A percentile compares a stretch with the other conserved stretches of the same genome.
Evolutionary conservation across 2,797 vertebrate genomes (phyloP).

Genomic region (Enteromius anoplus): DNA sequence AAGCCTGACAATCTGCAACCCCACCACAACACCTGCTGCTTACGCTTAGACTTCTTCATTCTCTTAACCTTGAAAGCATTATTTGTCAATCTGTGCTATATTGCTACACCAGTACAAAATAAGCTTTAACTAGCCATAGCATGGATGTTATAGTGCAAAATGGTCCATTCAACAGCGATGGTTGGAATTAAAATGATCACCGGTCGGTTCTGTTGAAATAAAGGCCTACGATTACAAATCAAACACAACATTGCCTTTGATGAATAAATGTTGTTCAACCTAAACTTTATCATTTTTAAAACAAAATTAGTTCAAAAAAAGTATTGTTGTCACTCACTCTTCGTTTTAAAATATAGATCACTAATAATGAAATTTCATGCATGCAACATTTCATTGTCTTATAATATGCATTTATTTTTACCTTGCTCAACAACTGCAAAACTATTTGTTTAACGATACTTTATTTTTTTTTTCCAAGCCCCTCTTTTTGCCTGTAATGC

Average conservation of each 20-base stretch:
- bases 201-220: not conserved
- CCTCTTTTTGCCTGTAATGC: no score
- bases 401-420: no score
- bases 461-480: no score
- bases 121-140: not conserved
- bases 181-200: not conserved
- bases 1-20: not conserved
- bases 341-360: not conserved
- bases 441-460: no score
- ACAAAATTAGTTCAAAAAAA: not conserved
- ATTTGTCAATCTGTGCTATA: not conserved
- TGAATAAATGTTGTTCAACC: not conserved
- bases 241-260: not conserved
- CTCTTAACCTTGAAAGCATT: not conserved
- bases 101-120: not conserved
- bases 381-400: no score
- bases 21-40: not conserved
- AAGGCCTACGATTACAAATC: not conserved
- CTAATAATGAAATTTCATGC: not conserved
- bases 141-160: not conserved
- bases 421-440: no score
- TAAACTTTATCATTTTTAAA: not conserved
- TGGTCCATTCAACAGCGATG: not conserved
- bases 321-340: not conserved
- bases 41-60: not conserved